Evolutionary conservation across 2,113 vertebrate genomes (phyloP).

Genomic region (Eudyptes chrysolophus): DNA sequence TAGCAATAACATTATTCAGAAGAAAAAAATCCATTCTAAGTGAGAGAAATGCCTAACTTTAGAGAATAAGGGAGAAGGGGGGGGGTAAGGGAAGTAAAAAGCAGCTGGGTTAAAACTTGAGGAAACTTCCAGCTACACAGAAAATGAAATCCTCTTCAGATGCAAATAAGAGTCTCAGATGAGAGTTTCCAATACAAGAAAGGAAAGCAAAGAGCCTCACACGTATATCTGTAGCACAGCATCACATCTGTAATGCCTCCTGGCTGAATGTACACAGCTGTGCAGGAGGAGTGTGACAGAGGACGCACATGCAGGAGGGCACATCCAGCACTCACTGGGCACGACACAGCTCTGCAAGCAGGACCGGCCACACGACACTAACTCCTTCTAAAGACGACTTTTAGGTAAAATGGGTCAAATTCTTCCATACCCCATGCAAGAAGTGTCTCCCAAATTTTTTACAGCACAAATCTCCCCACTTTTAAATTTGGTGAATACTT

Average conservation of each 20-base stretch:
- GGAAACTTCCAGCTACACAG: background rate
- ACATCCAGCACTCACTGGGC: background rate
- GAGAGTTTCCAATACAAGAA: background rate
- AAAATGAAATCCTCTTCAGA: background rate
- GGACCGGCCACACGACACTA: fast-evolving
- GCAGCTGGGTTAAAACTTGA: background rate
- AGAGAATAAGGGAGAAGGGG: background rate
- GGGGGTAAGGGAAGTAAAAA: background rate
- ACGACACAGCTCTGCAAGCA: background rate
- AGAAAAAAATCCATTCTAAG: background rate
- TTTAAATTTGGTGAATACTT: background rate
- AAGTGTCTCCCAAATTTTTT: background rate
- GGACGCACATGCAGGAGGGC: fast-evolving
- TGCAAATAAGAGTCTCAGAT: background rate
- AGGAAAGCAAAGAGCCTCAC: background rate
- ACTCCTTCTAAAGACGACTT: background rate
- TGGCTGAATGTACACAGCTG: background rate
- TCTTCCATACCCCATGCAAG: background rate
- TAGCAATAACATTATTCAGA: background rate
- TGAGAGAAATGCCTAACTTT: background rate
- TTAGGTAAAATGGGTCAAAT: background rate
- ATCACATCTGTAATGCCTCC: background rate
- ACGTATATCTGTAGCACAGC: background rate
- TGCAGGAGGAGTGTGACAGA: background rate
- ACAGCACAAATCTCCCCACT: background rate